These are phyloP conservation scores for Danio aesculapii DNA, from an alignment of 2,797 vertebrate genomes.

Conservation along the genomic window DNA sequence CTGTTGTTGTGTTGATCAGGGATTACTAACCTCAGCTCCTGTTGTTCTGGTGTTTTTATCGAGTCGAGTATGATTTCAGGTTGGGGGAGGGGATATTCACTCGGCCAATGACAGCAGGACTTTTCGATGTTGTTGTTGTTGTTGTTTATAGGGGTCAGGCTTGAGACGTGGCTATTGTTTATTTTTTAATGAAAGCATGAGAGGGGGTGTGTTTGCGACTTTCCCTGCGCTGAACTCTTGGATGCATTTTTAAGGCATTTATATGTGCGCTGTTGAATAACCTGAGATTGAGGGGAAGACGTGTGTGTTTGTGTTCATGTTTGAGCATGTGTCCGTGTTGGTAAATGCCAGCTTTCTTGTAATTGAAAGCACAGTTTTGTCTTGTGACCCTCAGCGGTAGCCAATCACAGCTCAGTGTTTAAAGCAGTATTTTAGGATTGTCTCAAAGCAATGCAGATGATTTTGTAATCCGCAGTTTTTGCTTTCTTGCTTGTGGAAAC, in stretches of 20 bases:
- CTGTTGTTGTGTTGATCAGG: slow-evolving; percentile 6
- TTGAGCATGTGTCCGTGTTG: not conserved
- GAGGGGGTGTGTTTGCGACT: slow-evolving; percentile 48
- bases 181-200: slow-evolving; percentile 45
- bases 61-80: not conserved
- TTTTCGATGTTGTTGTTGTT: slow-evolving; percentile 4
- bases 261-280: not conserved
- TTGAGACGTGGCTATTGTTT: not conserved
- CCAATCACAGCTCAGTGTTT: not conserved
- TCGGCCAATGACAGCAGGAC: not conserved
- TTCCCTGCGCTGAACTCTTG: not conserved
- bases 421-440: not conserved
- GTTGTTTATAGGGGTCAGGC: not conserved
- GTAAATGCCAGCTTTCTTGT: not conserved
- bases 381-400: not conserved
- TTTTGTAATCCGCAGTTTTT: no score
- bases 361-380: not conserved
- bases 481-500: no score
- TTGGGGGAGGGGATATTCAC: slow-evolving; percentile 13
- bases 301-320: not conserved
- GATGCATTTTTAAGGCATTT: not conserved
- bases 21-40: slow-evolving; percentile 20
- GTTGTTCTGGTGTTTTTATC: not conserved
- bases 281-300: not conserved
- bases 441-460: no score